Evolutionary conservation across 2,113 vertebrate species (phyloP).

Genomic region (Vanacampus margaritifer): DNA sequence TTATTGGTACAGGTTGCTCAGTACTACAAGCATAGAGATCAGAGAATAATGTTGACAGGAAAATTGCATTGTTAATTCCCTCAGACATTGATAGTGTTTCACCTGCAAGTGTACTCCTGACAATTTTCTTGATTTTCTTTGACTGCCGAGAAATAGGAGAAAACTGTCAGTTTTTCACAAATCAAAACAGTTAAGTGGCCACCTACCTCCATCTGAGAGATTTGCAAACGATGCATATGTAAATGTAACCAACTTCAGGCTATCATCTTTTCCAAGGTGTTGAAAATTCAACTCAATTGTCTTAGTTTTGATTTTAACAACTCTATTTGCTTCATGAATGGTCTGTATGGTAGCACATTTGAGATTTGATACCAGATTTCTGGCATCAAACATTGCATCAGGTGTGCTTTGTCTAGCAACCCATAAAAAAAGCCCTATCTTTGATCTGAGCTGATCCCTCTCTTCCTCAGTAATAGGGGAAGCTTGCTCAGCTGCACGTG

Average conservation of each 20-base stretch:
- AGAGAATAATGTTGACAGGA: neutral
- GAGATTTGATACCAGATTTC: neutral
- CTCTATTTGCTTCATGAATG: neutral
- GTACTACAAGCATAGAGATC: neutral
- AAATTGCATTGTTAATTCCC: neutral
- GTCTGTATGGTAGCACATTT: neutral
- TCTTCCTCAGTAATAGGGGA: neutral
- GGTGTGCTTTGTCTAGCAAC: neutral
- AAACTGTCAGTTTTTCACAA: too few species aligned
- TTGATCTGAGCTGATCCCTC: neutral
- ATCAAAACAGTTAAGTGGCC: too few species aligned
- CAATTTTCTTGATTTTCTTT: too few species aligned
- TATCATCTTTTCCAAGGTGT: too few species aligned
- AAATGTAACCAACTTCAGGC: too few species aligned
- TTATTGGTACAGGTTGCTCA: too few species aligned
- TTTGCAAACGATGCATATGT: too few species aligned
- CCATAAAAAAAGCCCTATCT: neutral
- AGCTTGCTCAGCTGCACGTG: too few species aligned
- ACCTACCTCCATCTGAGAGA: too few species aligned
- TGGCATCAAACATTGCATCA: neutral
- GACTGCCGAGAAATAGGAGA: neutral
- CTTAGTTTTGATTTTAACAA: neutral
- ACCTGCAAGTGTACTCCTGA: too few species aligned
- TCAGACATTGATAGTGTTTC: neutral
- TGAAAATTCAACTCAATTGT: too few species aligned